Percentiles rank a stretch among this genome's conserved stretches.
Evolutionary conservation across 1,140 invertebrate species (phyloP).

Genomic region (Dendrolimus kikuchii): DNA sequence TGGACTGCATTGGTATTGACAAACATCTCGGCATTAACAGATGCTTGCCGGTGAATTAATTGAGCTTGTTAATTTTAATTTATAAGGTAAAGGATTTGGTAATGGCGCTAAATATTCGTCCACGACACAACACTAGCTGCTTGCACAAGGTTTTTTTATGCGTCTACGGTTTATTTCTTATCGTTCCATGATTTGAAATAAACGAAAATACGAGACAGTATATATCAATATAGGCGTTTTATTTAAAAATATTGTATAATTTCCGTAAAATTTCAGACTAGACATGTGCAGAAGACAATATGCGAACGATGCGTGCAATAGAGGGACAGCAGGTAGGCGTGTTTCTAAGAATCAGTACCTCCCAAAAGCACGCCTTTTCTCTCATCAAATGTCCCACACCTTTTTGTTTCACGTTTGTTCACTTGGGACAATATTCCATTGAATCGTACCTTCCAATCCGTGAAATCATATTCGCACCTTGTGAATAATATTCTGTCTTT

Average conservation of each 20-base stretch:
- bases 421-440: constrained; percentile 32
- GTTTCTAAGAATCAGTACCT: constrained; percentile 36
- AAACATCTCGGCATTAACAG: constrained; percentile 54
- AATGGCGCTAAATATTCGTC: constrained; percentile 61
- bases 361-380: constrained; percentile 58
- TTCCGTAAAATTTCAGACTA: constrained; percentile 83
- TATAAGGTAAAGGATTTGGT: constrained; percentile 66
- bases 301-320: constrained; percentile 95
- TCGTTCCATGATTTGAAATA: constrained; percentile 15
- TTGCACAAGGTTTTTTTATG: constrained; percentile 20
- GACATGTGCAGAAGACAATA: constrained; percentile 98
- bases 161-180: constrained; percentile 13
- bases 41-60: constrained; percentile 55
- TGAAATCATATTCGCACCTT: constrained; percentile 55
- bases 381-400: constrained; percentile 51
- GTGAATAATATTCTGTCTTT: constrained; percentile 63
- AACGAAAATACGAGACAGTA: constrained; percentile 7
- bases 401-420: constrained; percentile 38
- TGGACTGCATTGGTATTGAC: constrained; percentile 46
- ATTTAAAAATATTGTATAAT: constrained; percentile 29
- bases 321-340: constrained; percentile 95
- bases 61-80: constrained; percentile 59
- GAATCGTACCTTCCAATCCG: constrained; percentile 26
- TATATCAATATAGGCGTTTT: background rate
- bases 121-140: constrained; percentile 23